Conservation (phyloP, 2,797 vertebrate species). For the Synanceia verrucosa region DNA sequence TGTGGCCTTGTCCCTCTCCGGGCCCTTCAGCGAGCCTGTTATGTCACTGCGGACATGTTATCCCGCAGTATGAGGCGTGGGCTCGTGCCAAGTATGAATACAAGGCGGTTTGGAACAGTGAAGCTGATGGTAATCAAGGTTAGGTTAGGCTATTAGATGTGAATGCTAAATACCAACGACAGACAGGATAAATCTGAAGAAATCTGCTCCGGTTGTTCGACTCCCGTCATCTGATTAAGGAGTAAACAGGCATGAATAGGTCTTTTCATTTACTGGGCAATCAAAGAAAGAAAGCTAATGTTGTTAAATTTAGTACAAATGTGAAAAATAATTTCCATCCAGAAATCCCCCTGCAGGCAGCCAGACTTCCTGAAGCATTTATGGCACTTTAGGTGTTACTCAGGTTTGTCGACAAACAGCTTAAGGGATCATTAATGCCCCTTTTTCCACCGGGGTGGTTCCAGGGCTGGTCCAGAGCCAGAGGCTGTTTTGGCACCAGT, state of each 20-base stretch:
- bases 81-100: conserved; percentile 46
- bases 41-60: conserved; percentile 64
- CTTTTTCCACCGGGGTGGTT: no score
- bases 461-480: no score
- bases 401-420: conserved; percentile 58
- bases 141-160: conserved; percentile 50
- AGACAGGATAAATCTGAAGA: conserved; percentile 10
- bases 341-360: conserved; percentile 22
- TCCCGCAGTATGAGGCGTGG: conserved; percentile 30
- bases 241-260: conserved; percentile 10
- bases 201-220: conserved; percentile 11
- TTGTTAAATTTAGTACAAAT: neutral
- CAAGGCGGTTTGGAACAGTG: conserved; percentile 15
- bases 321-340: neutral
- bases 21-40: conserved; percentile 55
- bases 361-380: conserved; percentile 72
- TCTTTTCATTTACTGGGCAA: conserved; percentile 17
- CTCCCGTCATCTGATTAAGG: conserved; percentile 30
- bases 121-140: conserved; percentile 40
- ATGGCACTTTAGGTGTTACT: conserved; percentile 62
- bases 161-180: conserved; percentile 38
- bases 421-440: conserved; percentile 63
- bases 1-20: conserved; percentile 64
- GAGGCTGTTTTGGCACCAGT: no score
- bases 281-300: neutral